Base-by-base conservation (phyloP, 64 coral and sea anemone genomes). In the Stichodactyla helianthus region DNA sequence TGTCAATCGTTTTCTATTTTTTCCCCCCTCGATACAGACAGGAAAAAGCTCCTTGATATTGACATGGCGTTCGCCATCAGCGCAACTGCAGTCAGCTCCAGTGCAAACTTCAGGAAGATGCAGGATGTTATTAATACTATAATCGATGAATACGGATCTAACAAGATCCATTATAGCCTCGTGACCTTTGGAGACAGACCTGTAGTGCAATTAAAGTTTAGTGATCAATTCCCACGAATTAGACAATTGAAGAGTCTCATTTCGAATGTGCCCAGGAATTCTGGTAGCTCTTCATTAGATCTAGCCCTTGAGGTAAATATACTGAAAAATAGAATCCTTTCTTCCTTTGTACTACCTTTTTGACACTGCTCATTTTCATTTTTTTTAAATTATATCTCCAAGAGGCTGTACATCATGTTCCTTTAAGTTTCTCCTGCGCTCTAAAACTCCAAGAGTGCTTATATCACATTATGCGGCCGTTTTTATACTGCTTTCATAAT, bases 11-110 rank as follows among this genome's bases (percentile, higher is more conserved):
- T 74, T 27, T 28, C 10, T 74, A 4, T 74, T 7, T 7, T n/a
- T 68, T 68, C n/a, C n/a, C n/a, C n/a, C n/a, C n/a, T n/a, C 31
- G 25, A 14, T 8, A 4, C 68, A 91, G 89, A 86, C 51, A 85
- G 82, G 26, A 84, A 71, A 4, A 79, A 67, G 61, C 52, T 91
- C 9, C 89, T 84, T 17, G 84, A 91, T 26, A 82, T 86, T 18
- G 85, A 91, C 52, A 86, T 91, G 65, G 83, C 57, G 55, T 91
- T 91, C 77, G 89, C 84, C 20, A 86, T 91, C 84, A 91, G 84
- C 13, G 89, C 89, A 35, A 79, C 53, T 79, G 70, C 83, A 50
- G 59, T 86, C 13, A 85, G 82, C 60, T 77, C 76, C 20, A 54
- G n/a, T 2, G 13, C 83, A 8, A 91, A 86, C 55, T 91, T 91